Conservation (phyloP, 2,797 vertebrate species). For the Prunella strophiata region DNA sequence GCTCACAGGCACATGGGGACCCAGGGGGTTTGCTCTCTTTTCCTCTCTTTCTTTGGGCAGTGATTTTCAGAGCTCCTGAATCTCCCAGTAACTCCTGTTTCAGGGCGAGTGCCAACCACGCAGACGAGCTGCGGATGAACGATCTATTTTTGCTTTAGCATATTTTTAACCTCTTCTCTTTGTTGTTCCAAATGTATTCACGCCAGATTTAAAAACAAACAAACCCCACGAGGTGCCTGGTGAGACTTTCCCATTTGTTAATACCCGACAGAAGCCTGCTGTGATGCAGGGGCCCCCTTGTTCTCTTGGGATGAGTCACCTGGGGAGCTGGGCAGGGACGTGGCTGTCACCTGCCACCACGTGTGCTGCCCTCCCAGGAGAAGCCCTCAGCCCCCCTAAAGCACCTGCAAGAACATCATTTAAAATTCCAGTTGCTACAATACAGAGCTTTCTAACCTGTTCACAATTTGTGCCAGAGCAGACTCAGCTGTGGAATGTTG, state of each 20-base stretch:
- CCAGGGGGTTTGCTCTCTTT: fast-evolving
- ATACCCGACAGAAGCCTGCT: neutral
- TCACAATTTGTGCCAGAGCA: neutral
- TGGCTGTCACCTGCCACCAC: neutral
- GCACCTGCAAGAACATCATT: neutral
- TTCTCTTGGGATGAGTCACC: neutral
- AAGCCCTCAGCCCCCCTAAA: neutral
- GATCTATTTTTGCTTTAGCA: conserved; percentile 48
- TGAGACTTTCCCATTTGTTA: neutral
- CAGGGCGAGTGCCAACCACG: conserved; percentile 26
- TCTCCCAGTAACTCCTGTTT: neutral
- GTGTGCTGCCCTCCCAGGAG: neutral
- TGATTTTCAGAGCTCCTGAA: neutral
- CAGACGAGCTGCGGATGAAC: conserved; percentile 5
- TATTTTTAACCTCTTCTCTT: conserved; percentile 52
- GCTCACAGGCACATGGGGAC: fast-evolving
- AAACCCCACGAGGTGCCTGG: neutral
- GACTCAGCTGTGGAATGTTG: neutral
- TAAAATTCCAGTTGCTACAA: neutral
- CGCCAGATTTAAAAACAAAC: conserved; percentile 15
- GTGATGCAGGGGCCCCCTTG: neutral
- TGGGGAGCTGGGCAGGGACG: neutral
- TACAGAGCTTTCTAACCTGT: neutral
- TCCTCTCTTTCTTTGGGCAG: neutral
- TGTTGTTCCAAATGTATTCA: neutral